Base-by-base conservation (phyloP, 2,113 vertebrate species). In the Phalacrocorax aristotelis region DNA sequence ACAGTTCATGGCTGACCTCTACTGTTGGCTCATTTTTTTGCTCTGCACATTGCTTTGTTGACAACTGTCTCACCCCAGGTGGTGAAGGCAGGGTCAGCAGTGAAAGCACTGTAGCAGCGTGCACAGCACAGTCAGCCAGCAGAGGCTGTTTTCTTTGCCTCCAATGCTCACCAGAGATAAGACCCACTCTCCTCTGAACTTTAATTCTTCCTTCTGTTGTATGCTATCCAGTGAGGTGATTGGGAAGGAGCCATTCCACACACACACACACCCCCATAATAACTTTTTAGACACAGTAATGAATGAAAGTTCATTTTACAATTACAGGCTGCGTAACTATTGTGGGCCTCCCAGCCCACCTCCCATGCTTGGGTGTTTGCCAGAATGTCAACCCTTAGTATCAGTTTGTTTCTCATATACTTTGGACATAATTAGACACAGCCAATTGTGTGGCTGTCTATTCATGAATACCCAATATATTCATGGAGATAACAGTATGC, bases 1-100 rank as follows among this genome's bases (percentile, higher is more conserved):
- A 7, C 27, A 42, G 94, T 93, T 93, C 90, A 11, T 80, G 87
- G 82, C 96, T 97, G 96, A 96, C 96, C 95, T 91, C 96, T 97
- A 20, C 94, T 79, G 94, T 86, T 70, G 54, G 55, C 51, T 93
- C 34, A 2, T 13, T n/a, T 48, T 74, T 88, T 42, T 57, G 55
- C 70, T 75, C 54, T 68, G 42, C 38, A 44, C 20, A 3, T 57
- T 54, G 32, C 38, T 65, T 38, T 78, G 54, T 60, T 91, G 38
- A 7, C 38, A 60, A 3, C 11, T 26, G 17, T 49, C 32, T 91
- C 58, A 8, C 8, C 13, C 4, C 0, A 1, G 1, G 0, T 42
- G 42, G 13, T 30, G 29, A 60, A 21, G 15, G 36, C 68, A 80
- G 25, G 17, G 27, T 38, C 34, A 38, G 60, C 34, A 29, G 18